Evolutionary conservation across 2,888 invertebrate genomes (phyloP).

Genomic region (Plebejus anna): DNA sequence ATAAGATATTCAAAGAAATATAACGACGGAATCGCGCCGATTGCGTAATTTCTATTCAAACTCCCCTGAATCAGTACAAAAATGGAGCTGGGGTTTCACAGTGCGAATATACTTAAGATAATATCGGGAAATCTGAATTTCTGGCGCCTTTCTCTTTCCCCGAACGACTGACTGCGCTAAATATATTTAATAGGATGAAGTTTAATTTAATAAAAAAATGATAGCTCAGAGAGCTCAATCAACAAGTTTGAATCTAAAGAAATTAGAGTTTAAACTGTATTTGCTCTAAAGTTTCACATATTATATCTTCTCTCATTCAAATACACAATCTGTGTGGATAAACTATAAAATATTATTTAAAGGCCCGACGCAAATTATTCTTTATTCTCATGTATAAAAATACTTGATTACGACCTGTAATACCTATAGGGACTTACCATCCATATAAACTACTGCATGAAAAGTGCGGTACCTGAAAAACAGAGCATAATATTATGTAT

Average conservation of each 20-base stretch:
- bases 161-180: background rate
- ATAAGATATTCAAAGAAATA: conserved; percentile 39
- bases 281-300: too few species aligned
- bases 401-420: too few species aligned
- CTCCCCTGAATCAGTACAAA: conserved; percentile 45
- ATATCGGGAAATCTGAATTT: conserved; percentile 52
- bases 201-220: background rate
- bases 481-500: background rate
- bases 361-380: too few species aligned
- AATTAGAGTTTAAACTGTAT: background rate
- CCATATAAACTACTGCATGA: background rate
- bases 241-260: too few species aligned
- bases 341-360: too few species aligned
- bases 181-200: background rate
- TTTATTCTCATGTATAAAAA: too few species aligned
- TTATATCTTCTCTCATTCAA: too few species aligned
- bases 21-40: conserved; percentile 57
- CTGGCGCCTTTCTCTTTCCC: conserved; percentile 34
- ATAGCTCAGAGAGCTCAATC: too few species aligned
- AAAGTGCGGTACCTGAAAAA: background rate
- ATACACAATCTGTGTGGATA: too few species aligned
- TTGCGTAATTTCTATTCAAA: conserved; percentile 67
- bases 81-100: conserved; percentile 42
- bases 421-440: background rate
- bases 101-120: conserved; percentile 40